Percentiles rank a stretch among this genome's conserved stretches.
These are phyloP conservation scores for Neelides sp. DNA, from an alignment of 1,140 invertebrate species.

Conservation along the genomic window DNA sequence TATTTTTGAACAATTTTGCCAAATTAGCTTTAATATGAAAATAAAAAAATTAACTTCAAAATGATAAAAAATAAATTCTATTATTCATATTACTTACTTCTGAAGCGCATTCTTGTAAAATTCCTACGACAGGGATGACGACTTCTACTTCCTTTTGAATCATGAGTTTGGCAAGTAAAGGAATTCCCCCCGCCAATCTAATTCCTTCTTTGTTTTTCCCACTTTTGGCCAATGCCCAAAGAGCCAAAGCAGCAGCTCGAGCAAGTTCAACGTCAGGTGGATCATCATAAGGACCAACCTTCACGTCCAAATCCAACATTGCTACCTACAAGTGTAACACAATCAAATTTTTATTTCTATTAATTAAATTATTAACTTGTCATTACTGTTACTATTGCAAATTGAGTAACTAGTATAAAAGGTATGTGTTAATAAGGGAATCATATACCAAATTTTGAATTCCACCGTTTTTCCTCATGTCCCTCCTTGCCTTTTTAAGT, in stretches of 20 bases:
- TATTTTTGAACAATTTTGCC: too few relatives aligned
- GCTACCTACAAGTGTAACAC: slow-evolving; percentile 43
- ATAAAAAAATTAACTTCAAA: too few relatives aligned
- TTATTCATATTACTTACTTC: too few relatives aligned
- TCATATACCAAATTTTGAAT: slow-evolving; percentile 15
- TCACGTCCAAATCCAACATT: slow-evolving; percentile 47
- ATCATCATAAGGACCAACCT: slow-evolving; percentile 38
- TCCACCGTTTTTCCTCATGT: slow-evolving; percentile 51
- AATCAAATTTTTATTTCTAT: too few relatives aligned
- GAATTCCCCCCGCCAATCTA: slow-evolving; percentile 67
- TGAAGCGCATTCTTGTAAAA: slow-evolving; percentile 61
- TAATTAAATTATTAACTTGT: too few relatives aligned
- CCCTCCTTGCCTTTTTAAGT: slow-evolving; percentile 69
- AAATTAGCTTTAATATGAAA: too few relatives aligned
- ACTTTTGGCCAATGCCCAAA: slow-evolving; percentile 74
- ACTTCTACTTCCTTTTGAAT: slow-evolving; percentile 60
- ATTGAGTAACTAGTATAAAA: slow-evolving; percentile 15
- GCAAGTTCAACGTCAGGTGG: slow-evolving; percentile 46
- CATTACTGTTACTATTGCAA: too few relatives aligned
- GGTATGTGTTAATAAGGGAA: background rate
- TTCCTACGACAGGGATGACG: slow-evolving; percentile 71
- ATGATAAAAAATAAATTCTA: too few relatives aligned
- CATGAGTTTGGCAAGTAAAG: slow-evolving; percentile 62
- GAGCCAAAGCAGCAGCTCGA: slow-evolving; percentile 62
- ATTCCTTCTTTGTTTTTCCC: slow-evolving; percentile 73